Base-by-base conservation (phyloP, 2,113 vertebrate species). In the Physeter macrocephalus region DNA sequence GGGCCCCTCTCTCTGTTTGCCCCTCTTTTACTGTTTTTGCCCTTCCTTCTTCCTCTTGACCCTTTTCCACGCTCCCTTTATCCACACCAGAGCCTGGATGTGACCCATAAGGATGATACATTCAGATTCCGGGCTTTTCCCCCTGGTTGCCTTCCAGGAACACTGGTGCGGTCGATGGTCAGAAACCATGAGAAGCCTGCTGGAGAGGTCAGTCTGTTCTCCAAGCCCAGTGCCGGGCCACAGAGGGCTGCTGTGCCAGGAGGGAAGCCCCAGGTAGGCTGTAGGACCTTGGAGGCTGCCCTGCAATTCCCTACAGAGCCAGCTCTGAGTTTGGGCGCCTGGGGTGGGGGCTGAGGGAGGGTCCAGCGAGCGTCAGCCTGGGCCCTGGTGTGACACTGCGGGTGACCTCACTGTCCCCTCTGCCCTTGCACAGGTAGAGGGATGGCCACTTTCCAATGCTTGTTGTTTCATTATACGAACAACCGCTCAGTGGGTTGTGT, bases 181-280 rank as follows among this genome's bases (percentile, higher is more conserved):
- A 98, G 85, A 93, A 97, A 94, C 88, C 88, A 98, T 0, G 98
- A 98, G 94, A 98, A 93, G 72, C 97, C 97, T 12, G 14, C 78
- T 0, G 93, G 98, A 4, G 89, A 98, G 7, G 93, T 97, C 46
- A 97, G 91, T 54, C 95, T 97, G 49, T 75, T 97, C n/a, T 88
- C 94, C 1, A 18, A 75, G 31, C 75, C 67, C 69, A 96, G 77
- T 2, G 31, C 20, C 0, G 18, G 96, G 5, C 95, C 57, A 0
- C 81, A 89, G 61, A 96, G 95, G 49, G 31, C 93, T 43, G 78
- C 85, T 5, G 71, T 81, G 0, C 62, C 95, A 1, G 12, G 75
- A 74, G 67, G 39, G 82, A 94, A 95, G 25, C 27, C 95, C 41
- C 98, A 98, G 95, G 97, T 97, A 96, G 1, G 78, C 15, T 31